phyloP scores from a whole-genome alignment of 2,888 invertebrate species.

The Phengaris alcon region DNA sequence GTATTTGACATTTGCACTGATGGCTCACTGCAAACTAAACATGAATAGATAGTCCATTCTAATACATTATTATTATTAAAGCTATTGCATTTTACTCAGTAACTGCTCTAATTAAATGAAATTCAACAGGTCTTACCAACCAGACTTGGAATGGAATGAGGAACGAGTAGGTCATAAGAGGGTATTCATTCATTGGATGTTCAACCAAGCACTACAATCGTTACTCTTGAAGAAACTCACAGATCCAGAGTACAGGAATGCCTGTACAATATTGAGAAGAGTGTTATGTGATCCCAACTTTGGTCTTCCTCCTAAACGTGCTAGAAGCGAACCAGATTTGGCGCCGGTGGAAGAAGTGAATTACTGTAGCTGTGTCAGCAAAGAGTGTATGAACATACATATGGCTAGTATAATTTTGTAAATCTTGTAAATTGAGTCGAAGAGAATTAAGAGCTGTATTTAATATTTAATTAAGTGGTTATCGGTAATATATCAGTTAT shows the following conservation, averaged over 20 bases:
- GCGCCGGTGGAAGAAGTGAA: not conserved
- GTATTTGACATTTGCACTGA: too few relatives aligned
- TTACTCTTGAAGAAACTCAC: slow-evolving; percentile 49
- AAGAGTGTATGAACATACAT: not conserved
- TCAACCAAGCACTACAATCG: slow-evolving; percentile 60
- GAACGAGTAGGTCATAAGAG: slow-evolving; percentile 55
- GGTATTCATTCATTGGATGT: slow-evolving; percentile 65
- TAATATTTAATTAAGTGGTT: too few relatives aligned
- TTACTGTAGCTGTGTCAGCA: not conserved
- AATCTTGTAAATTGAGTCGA: not conserved
- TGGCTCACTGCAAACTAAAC: too few relatives aligned
- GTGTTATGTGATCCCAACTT: slow-evolving; percentile 65
- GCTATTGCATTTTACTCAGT: not conserved
- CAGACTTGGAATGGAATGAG: slow-evolving; percentile 61
- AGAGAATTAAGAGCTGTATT: not conserved
- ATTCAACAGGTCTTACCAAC: slow-evolving; percentile 57
- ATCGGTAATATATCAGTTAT: too few relatives aligned
- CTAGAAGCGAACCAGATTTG: slow-evolving; percentile 31
- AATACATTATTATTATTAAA: too few relatives aligned
- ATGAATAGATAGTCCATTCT: too few relatives aligned
- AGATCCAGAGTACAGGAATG: slow-evolving; percentile 45
- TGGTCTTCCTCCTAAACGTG: slow-evolving; percentile 57
- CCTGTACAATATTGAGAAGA: slow-evolving; percentile 51
- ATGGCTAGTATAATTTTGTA: not conserved
- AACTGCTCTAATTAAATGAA: not conserved